phyloP scores from a whole-genome alignment of 2,888 invertebrate species.

The Parnassius orleans region DNA sequence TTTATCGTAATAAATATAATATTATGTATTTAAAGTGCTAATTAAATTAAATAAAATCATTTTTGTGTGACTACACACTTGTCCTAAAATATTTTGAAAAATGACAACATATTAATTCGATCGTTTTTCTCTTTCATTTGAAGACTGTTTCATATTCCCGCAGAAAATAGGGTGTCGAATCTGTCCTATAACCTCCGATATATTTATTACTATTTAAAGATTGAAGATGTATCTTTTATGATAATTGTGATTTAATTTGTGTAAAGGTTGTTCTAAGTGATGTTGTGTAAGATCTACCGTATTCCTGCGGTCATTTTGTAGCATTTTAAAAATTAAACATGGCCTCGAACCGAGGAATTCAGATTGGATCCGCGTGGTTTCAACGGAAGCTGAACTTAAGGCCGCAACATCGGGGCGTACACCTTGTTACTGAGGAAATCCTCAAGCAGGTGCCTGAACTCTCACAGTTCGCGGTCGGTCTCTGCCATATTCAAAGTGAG shows the following conservation, averaged over 20 bases:
- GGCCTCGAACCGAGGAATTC: conserved; percentile 95
- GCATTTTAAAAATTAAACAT: conserved; percentile 84
- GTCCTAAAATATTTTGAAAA: conserved; percentile 40
- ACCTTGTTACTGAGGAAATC: conserved; percentile 98
- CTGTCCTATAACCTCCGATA: conserved; percentile 79
- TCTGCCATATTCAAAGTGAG: conserved; percentile 98
- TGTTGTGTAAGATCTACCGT: conserved; percentile 79
- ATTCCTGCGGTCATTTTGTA: conserved; percentile 77
- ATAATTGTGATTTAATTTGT: conserved; percentile 84
- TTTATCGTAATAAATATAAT: background rate
- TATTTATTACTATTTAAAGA: conserved; percentile 78
- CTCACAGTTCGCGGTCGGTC: conserved; percentile 95
- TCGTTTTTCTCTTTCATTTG: conserved; percentile 73
- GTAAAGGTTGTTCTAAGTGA: conserved; percentile 79
- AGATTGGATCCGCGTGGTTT: conserved; percentile 98
- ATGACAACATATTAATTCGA: conserved; percentile 59
- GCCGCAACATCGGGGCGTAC: conserved; percentile 97
- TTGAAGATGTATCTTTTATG: conserved; percentile 85
- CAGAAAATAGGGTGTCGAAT: conserved; percentile 82
- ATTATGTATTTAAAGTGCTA: too few relatives aligned
- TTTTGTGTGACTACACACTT: background rate
- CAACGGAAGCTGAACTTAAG: conserved; percentile 97
- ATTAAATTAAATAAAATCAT: background rate
- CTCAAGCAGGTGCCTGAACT: conserved; percentile 96
- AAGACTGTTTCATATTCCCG: conserved; percentile 78